Percentiles rank a stretch among this genome's conserved stretches.
These are phyloP conservation scores for Turdus rufiventris DNA, from an alignment of 2,113 vertebrate species.

Conservation along the genomic window DNA sequence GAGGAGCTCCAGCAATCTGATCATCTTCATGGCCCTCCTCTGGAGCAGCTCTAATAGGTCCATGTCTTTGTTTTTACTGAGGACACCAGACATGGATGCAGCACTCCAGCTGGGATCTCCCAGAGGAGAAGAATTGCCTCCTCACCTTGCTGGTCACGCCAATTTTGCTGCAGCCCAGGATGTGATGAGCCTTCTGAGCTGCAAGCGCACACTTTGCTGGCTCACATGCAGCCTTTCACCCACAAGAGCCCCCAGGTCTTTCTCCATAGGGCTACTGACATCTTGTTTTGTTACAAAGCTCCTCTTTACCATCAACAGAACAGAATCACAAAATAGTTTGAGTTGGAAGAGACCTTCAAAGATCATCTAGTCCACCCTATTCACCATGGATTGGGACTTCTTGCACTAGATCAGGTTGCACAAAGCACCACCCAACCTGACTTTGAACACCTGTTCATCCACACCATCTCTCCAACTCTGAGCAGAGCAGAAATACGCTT, in stretches of 20 bases:
- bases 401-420: background rate
- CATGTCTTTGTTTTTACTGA: background rate
- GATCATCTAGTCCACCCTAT: background rate
- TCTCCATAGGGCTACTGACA: background rate
- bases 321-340: background rate
- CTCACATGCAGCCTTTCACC: background rate
- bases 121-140: background rate
- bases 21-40: background rate
- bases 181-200: accelerated
- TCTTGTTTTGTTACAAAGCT: background rate
- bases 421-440: background rate
- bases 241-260: background rate
- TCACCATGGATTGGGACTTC: background rate
- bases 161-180: background rate
- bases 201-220: background rate
- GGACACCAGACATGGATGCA: background rate
- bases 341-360: background rate
- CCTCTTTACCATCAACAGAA: background rate
- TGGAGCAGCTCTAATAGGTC: background rate
- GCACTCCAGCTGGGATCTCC: background rate
- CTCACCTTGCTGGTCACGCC: background rate
- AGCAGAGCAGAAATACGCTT: background rate
- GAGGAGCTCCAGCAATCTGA: background rate
- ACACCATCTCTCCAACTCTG: background rate
- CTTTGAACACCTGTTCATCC: background rate